Evolutionary conservation across 2,888 invertebrate species (phyloP), one percentile per base, ranked within the genome.

Genomic region (Athalia rosae): DNA sequence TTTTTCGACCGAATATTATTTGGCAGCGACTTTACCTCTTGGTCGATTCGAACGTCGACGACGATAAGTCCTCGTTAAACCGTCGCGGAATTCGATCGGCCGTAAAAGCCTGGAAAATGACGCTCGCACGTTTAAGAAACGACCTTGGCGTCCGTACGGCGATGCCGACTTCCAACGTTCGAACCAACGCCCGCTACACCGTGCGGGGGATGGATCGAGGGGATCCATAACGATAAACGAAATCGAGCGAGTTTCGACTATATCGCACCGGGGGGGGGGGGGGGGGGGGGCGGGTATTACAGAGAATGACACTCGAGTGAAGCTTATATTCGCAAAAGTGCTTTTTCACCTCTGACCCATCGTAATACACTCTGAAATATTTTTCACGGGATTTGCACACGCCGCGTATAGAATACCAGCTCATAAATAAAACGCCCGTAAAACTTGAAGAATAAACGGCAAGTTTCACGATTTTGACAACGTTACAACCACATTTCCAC

Each of bases 21-120:
- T 74, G 48, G 61, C 74, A 74, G 74, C 48, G 48, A 74, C 74
- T 74, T 74, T 62, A 15, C n/a, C 50, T 59, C 74, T 74, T 74
- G 62, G 74, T 74, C 74, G 61, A n/a, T 61, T 47, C n/a, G 28
- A 48, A 58, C 61, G 15, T 43, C 11, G 48, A n/a, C 74, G 61
- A 74, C 61, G 74, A 74, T 74, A 61, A 74, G 61, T 59, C 74
- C 74, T 74, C 74, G 74, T 74, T 48, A 62, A 61, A 41, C 61
- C 74, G 74, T 74, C 61, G 74, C 74, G 45, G n/a, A 74, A 74
- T 74, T 47, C 59, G 61, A 74, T 59, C 74, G 62, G 74, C 74
- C 48, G 74, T 74, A 61, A 74, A 62, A 74, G 62, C 74, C 58
- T 7, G 7, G 9, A 43, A 45, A 45, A n/a, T 71, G 45, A 71